Evolutionary conservation across 2,888 invertebrate species (phyloP).

Genomic region (Micoletzkya japonica): DNA sequence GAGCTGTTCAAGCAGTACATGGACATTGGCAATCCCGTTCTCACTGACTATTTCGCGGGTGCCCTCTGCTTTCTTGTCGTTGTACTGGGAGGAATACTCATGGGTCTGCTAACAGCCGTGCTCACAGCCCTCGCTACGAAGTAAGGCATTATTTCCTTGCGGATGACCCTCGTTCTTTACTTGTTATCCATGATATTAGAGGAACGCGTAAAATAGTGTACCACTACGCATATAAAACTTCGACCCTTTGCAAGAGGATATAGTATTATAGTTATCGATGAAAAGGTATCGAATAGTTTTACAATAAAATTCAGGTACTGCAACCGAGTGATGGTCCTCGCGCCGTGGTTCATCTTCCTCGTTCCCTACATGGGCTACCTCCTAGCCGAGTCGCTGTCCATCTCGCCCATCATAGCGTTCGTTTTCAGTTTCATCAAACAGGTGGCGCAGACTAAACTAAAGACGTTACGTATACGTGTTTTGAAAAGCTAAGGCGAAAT

Average conservation of each 20-base stretch:
- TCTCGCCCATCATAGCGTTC: constrained; percentile 98
- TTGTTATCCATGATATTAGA: too few relatives aligned
- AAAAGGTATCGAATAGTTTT: neutral
- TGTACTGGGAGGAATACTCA: constrained; percentile 56
- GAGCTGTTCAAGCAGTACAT: constrained; percentile 28
- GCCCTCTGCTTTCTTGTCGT: constrained; percentile 57
- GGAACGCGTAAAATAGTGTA: too few relatives aligned
- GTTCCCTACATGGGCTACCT: constrained; percentile 96
- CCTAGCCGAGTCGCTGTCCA: constrained; percentile 95
- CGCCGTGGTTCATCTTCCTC: constrained; percentile 95
- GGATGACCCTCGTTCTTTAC: too few relatives aligned
- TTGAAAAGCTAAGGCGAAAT: too few relatives aligned
- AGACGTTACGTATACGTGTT: too few relatives aligned
- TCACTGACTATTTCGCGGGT: constrained; percentile 20
- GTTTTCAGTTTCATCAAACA: constrained; percentile 68
- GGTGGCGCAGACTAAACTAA: neutral
- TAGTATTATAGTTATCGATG: too few relatives aligned
- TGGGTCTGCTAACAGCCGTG: constrained; percentile 60
- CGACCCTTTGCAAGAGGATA: too few relatives aligned
- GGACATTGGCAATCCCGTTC: neutral
- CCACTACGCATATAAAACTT: too few relatives aligned
- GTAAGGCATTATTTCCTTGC: constrained; percentile 39
- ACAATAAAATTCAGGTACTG: constrained; percentile 74
- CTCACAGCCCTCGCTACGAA: constrained; percentile 54
- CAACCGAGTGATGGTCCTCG: constrained; percentile 90